These are phyloP conservation scores for Nycticryphes semicollaris DNA, from an alignment of 2,113 vertebrate genomes.

Conservation along the genomic window DNA sequence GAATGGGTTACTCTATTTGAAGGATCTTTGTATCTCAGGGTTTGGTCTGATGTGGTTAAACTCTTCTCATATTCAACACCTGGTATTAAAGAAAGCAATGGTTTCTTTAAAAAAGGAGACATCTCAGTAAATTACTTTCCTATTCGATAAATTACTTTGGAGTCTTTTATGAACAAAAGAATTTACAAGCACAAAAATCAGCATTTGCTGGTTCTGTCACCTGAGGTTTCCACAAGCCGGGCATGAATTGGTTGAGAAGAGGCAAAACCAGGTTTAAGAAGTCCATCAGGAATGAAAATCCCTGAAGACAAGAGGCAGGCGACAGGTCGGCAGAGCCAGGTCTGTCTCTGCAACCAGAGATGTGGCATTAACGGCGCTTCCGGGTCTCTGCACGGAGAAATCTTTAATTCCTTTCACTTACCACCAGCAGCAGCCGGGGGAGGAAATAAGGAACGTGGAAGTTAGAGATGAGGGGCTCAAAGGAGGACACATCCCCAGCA, in stretches of 20 bases:
- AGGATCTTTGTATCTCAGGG: too few species aligned
- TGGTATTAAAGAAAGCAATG: not conserved
- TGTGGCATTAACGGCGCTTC: not conserved
- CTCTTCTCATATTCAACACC: not conserved
- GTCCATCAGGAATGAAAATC: not conserved
- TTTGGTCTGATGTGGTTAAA: too few species aligned
- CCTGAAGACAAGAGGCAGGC: not conserved
- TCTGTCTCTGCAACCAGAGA: not conserved
- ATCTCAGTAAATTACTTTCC: not conserved
- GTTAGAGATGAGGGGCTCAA: not conserved
- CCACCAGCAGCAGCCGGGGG: not conserved
- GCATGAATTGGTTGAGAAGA: not conserved
- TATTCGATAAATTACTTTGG: not conserved
- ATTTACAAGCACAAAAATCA: not conserved
- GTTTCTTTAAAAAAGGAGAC: not conserved
- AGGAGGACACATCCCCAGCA: not conserved
- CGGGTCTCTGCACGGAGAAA: not conserved
- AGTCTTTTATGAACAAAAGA: not conserved
- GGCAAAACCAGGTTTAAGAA: not conserved
- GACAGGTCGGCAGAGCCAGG: not conserved
- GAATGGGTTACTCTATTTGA: too few species aligned
- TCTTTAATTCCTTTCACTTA: not conserved
- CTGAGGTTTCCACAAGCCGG: not conserved
- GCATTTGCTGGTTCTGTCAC: not conserved
- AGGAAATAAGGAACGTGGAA: not conserved